Conservation (phyloP, 2,113 vertebrate genomes). For the Nibea albiflora region DNA sequence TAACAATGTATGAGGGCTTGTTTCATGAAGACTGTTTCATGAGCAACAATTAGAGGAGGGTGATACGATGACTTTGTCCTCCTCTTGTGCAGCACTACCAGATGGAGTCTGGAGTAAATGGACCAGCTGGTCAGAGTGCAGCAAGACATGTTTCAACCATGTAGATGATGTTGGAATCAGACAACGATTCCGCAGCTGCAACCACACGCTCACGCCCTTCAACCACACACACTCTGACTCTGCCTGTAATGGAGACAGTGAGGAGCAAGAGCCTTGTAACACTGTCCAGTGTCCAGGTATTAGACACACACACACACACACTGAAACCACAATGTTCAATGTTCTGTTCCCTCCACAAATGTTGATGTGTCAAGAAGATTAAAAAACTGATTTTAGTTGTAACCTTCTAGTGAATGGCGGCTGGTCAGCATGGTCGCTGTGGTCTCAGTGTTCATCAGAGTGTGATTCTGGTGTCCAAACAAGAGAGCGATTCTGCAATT, state of each 20-base stretch:
- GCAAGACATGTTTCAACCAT: conserved; percentile 87
- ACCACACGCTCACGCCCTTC: not conserved
- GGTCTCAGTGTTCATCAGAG: conserved; percentile 86
- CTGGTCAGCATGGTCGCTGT: conserved; percentile 87
- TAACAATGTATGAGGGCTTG: not conserved
- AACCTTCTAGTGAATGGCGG: conserved; percentile 77
- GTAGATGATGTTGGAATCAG: conserved; percentile 82
- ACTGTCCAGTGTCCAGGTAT: conserved; percentile 85
- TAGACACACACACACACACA: not conserved
- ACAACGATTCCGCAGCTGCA: conserved; percentile 85
- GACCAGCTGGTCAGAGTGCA: conserved; percentile 89
- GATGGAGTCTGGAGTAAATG: conserved; percentile 84
- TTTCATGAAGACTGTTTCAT: not conserved
- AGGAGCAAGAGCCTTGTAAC: conserved; percentile 87
- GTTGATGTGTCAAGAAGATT: not conserved
- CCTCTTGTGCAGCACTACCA: conserved; percentile 43
- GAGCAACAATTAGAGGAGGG: not conserved
- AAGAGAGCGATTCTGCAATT: conserved; percentile 84
- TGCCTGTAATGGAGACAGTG: conserved; percentile 79
- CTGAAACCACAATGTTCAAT: not conserved
- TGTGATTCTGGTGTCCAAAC: conserved; percentile 89
- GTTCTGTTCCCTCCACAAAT: not conserved
- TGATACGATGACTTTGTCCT: not conserved
- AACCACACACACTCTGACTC: conserved; percentile 38
- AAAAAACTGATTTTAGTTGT: not conserved